These are phyloP conservation scores for Drosophila watanabei DNA, from an alignment of 1,140 invertebrate species.

Conservation along the genomic window DNA sequence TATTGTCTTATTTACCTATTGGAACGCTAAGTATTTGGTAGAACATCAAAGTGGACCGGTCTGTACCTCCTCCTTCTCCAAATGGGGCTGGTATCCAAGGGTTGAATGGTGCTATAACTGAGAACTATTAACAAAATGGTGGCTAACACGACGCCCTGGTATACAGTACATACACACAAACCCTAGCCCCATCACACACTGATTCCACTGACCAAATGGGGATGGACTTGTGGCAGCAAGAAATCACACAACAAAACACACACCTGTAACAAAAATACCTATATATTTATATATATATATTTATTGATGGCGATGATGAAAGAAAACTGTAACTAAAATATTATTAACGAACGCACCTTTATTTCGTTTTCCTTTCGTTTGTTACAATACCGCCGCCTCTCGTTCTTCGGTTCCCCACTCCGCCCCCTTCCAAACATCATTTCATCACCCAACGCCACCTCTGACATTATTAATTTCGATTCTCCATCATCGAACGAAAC, in stretches of 20 bases:
- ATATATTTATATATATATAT: constrained; percentile 26
- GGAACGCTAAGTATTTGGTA: background rate
- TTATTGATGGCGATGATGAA: constrained; percentile 51
- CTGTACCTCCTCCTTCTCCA: background rate
- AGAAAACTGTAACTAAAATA: constrained; percentile 79
- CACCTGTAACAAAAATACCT: constrained; percentile 13
- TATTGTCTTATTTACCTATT: too few species aligned
- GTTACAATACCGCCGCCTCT: constrained; percentile 50
- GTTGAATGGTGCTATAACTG: constrained; percentile 15
- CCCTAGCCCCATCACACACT: background rate
- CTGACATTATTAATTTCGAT: constrained; percentile 50
- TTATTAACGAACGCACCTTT: constrained; percentile 81
- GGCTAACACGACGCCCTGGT: constrained; percentile 31
- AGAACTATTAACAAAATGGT: constrained; percentile 29
- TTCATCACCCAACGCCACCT: constrained; percentile 25
- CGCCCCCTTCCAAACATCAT: constrained; percentile 13
- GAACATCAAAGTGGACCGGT: constrained; percentile 15
- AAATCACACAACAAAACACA: constrained; percentile 1
- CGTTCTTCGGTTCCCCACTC: constrained; percentile 37
- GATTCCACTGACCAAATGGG: constrained; percentile 17
- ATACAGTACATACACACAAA: background rate
- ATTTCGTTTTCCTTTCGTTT: constrained; percentile 63
- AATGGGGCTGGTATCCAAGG: background rate
- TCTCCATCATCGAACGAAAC: constrained; percentile 41
- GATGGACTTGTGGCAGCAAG: constrained; percentile 32